phyloP scores from a whole-genome alignment of 2,797 vertebrate species.

The Melanotaenia nigrans region DNA sequence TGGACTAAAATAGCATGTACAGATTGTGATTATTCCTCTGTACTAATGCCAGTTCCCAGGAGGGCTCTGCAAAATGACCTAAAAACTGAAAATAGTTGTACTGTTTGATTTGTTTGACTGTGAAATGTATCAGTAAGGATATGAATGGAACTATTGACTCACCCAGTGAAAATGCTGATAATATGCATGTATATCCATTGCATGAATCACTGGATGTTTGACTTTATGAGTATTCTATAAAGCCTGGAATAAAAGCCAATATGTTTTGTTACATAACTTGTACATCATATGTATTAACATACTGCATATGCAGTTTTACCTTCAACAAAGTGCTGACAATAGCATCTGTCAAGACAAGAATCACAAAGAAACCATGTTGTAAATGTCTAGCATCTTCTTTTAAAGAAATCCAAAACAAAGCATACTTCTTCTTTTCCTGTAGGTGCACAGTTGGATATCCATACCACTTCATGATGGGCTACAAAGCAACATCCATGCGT shows the following conservation, averaged over 20 bases:
- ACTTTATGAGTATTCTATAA: not conserved
- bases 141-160: not conserved
- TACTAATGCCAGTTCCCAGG: not conserved
- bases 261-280: not conserved
- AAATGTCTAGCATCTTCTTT: constrained; percentile 54
- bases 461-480: constrained; percentile 87
- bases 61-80: not conserved
- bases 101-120: not conserved
- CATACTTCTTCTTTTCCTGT: constrained; percentile 73
- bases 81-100: no score
- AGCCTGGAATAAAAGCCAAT: not conserved
- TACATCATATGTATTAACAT: not conserved
- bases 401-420: constrained; percentile 63
- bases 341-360: constrained; percentile 47
- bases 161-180: not conserved
- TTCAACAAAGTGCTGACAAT: not conserved
- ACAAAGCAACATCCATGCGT: constrained; percentile 77
- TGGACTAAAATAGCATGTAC: constrained; percentile 13
- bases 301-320: not conserved
- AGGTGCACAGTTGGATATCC: constrained; percentile 85
- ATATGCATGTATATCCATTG: not conserved
- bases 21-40: constrained; percentile 9
- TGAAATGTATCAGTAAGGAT: not conserved
- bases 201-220: not conserved
- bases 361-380: constrained; percentile 29